Percentiles rank a stretch among this genome's conserved stretches.
Evolutionary conservation across 2,113 vertebrate genomes (phyloP).

Genomic region (Chloropsis cyanopogon): DNA sequence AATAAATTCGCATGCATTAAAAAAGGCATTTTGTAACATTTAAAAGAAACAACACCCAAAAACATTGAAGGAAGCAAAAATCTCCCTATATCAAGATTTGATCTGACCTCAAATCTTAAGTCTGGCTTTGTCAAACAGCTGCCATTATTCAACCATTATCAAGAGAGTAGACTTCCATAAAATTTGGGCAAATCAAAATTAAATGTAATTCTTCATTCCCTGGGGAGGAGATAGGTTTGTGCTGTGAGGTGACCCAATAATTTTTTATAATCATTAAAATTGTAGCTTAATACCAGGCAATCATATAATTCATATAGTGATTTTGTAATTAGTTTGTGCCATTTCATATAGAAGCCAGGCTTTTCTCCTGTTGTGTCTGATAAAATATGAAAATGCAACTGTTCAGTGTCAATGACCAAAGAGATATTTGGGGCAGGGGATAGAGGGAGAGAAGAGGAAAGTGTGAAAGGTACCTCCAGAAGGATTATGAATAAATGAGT

Average conservation of each 20-base stretch:
- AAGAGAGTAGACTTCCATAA: background rate
- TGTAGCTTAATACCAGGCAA: background rate
- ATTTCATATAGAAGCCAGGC: background rate
- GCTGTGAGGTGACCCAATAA: background rate
- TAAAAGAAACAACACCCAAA: background rate
- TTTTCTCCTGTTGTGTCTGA: background rate
- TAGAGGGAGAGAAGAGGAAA: background rate
- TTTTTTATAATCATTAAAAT: background rate
- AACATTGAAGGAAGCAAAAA: background rate
- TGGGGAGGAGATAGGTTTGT: background rate
- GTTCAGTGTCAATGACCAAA: background rate
- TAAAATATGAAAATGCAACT: background rate
- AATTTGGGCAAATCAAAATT: background rate
- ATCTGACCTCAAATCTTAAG: background rate
- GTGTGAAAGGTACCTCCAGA: background rate
- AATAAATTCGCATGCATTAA: background rate
- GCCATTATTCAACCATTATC: background rate
- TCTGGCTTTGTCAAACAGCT: background rate
- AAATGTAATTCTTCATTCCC: background rate
- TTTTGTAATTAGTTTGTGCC: background rate
- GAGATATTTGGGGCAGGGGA: rapidly evolving
- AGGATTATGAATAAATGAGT: background rate
- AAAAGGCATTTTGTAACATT: background rate
- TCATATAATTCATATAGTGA: background rate
- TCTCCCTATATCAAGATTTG: background rate